Evolutionary conservation across 2,797 vertebrate species (phyloP).

Genomic region (Balearica regulorum): DNA sequence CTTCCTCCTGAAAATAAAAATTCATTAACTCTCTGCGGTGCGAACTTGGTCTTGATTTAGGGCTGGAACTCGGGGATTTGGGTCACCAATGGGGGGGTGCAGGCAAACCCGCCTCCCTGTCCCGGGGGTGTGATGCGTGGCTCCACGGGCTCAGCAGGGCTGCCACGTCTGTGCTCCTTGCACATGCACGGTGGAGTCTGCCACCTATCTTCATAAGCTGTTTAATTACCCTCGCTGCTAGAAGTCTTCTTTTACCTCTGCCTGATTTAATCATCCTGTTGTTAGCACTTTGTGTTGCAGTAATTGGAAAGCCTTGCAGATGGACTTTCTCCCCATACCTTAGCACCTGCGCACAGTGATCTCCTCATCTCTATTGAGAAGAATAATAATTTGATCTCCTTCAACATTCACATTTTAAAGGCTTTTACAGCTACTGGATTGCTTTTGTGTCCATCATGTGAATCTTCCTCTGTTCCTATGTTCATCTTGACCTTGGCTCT

Average conservation of each 20-base stretch:
- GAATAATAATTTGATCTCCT: not conserved
- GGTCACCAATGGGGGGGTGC: too few species aligned
- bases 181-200: fast-evolving
- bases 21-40: not conserved
- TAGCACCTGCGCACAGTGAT: fast-evolving
- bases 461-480: not conserved
- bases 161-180: not conserved
- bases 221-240: not conserved
- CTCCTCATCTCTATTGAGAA: not conserved
- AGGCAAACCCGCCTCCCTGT: fast-evolving
- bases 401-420: not conserved
- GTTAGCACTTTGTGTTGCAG: not conserved
- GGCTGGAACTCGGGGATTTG: not conserved
- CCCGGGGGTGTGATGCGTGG: fast-evolving
- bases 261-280: not conserved
- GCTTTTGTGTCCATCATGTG: not conserved
- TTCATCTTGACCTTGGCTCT: not conserved
- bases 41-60: not conserved
- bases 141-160: not conserved
- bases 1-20: not conserved
- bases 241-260: not conserved
- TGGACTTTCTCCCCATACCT: not conserved
- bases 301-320: not conserved
- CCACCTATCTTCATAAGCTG: not conserved
- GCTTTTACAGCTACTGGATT: not conserved